Base-by-base conservation (phyloP, 35 echinoderm and acorn worm species). In the Apostichopus parvimensis region DNA sequence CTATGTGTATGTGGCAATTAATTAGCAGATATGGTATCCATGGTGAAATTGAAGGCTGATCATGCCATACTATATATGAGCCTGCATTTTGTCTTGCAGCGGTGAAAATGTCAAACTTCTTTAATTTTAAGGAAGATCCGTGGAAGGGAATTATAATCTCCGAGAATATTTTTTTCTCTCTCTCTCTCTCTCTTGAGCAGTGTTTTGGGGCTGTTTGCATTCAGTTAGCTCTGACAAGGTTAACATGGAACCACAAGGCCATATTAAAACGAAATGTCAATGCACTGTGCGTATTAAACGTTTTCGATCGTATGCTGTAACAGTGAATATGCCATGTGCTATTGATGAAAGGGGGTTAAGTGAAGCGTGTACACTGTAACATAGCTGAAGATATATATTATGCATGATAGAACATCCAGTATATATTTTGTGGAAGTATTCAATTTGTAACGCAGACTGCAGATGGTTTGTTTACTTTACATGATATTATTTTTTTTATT, bases 1-100 rank as follows among this genome's bases (percentile, higher is more conserved):
- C 57, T 58, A 84, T 53, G 34, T 84, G 54, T 58, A 60, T 84
- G 81, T 9, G 55, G 56, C 57, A 84, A 84, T 84, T 84, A 84
- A 84, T 84, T 84, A 84, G 28, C 57, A 22, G 55, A 59, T 75
- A 75, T n/a, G 55, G 81, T 84, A 84, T 84, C 81, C 81, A 84
- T 84, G 81, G 81, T 58, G 55, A 84, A 57, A 60, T 84, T 59
- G 54, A 58, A 84, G 81, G 11, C 57, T 5, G 58, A 17, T 24
- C 17, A 12, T 84, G 21, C 17, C 34, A 45, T 45, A 45, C 34
- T 45, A 45, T 45, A 45, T 45, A 8, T 15, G 57, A 23, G 20
- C 81, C 81, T 84, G 81, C 54, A 58, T 56, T 56, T 22, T 58
- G 57, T 84, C 13, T 84, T 58, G 81, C 20, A 75, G 71, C 17